phyloP scores from a whole-genome alignment of 2,113 vertebrate genomes.

The Zeus faber region DNA sequence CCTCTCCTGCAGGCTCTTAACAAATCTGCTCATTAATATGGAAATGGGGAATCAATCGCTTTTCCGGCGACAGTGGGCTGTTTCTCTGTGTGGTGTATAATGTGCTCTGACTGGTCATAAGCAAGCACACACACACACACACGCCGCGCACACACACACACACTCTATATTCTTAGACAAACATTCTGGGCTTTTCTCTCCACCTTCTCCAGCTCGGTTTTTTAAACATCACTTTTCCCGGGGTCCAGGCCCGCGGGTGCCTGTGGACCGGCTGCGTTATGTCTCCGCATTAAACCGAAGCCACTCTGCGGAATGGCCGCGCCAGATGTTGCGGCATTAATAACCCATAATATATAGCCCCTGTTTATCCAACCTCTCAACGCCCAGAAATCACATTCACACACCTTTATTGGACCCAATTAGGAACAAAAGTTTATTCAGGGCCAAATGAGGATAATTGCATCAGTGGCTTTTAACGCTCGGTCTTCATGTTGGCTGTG shows the following conservation, averaged over 20 bases:
- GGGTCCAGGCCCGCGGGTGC: neutral
- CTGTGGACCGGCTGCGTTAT: constrained; percentile 10
- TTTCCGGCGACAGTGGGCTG: constrained; percentile 91
- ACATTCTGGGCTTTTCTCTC: neutral
- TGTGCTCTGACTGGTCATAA: constrained; percentile 94
- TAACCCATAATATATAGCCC: constrained; percentile 73
- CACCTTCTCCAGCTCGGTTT: neutral
- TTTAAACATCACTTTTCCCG: constrained; percentile 2
- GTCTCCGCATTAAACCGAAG: constrained; percentile 12
- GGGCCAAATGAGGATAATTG: constrained; percentile 67
- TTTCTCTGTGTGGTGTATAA: constrained; percentile 95
- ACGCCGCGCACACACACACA: constrained; percentile 58
- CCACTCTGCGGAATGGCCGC: constrained; percentile 57
- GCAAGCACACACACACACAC: constrained; percentile 77
- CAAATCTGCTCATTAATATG: constrained; percentile 99
- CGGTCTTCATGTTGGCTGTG: constrained; percentile 46
- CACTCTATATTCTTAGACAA: too few relatives aligned
- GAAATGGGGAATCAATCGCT: constrained; percentile 99
- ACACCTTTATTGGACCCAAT: constrained; percentile 73
- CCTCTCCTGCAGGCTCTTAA: constrained; percentile 96
- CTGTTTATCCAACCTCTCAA: constrained; percentile 70
- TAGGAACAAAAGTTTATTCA: constrained; percentile 66
- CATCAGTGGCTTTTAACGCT: constrained; percentile 67
- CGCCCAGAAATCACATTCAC: constrained; percentile 72
- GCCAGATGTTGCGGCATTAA: constrained; percentile 71